Evolutionary conservation across 1,140 invertebrate genomes (phyloP).

Genomic region (Lycorma delicatula): DNA sequence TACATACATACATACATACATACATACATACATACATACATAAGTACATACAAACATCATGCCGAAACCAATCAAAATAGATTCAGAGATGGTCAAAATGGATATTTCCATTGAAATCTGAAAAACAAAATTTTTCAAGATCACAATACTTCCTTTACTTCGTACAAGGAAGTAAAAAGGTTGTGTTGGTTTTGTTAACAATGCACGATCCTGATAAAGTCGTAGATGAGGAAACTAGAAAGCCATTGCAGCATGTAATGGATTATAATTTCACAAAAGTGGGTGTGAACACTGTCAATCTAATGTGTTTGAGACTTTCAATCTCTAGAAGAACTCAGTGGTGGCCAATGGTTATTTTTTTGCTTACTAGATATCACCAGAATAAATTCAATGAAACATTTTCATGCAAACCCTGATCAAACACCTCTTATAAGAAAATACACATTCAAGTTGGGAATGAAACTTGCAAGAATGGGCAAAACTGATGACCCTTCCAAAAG

Average conservation of each 20-base stretch:
- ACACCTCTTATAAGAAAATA: background rate
- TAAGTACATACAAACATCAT: too few species aligned
- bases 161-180: too few species aligned
- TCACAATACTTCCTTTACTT: too few species aligned
- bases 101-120: too few species aligned
- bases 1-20: too few species aligned
- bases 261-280: conserved; percentile 8
- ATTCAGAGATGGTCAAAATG: too few species aligned
- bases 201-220: background rate
- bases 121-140: too few species aligned
- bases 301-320: conserved; percentile 1
- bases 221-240: conserved; percentile 6
- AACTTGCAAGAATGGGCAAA: background rate
- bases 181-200: conserved; percentile 7
- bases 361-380: conserved; percentile 27
- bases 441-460: background rate
- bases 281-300: background rate
- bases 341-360: conserved; percentile 25
- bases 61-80: too few species aligned
- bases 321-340: conserved; percentile 3
- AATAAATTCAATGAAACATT: conserved; percentile 20
- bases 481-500: background rate
- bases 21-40: too few species aligned
- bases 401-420: too few species aligned
- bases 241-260: conserved; percentile 2